Conservation (phyloP, 2,797 vertebrate genomes). For the Nannoperca obscura region DNA sequence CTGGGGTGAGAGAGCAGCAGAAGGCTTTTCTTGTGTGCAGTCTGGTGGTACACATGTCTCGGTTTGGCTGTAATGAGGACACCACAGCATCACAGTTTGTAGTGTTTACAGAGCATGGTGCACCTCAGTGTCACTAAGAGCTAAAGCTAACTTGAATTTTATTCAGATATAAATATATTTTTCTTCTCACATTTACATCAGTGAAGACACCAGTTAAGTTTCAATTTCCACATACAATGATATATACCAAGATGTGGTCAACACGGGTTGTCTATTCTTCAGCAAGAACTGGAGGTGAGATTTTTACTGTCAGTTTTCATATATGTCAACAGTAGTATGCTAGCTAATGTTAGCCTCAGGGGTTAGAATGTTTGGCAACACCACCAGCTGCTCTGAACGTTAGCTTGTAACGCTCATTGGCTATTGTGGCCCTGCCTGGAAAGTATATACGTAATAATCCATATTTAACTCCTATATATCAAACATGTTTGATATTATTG, state of each 20-base stretch:
- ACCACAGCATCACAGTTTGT: conserved; percentile 57
- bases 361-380: too few species aligned
- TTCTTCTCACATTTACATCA: background rate
- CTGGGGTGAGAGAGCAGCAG: conserved; percentile 66
- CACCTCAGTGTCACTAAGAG: conserved; percentile 54
- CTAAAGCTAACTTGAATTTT: conserved; percentile 28
- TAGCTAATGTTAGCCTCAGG: too few species aligned
- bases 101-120: conserved; percentile 57
- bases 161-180: conserved; percentile 28
- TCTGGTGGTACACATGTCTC: conserved; percentile 67
- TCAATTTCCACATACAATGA: conserved; percentile 2
- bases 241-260: background rate
- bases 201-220: background rate
- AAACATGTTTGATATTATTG: too few species aligned
- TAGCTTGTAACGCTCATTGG: too few species aligned
- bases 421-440: too few species aligned
- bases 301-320: too few species aligned
- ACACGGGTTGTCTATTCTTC: too few species aligned
- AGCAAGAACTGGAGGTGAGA: too few species aligned
- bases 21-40: conserved; percentile 70
- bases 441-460: too few species aligned
- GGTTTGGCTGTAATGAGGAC: conserved; percentile 64
- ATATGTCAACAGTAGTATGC: too few species aligned
- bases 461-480: too few species aligned
- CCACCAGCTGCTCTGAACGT: too few species aligned